Conservation (phyloP, 2,113 vertebrate genomes). For the Gnathonemus echidnorhynchus region DNA sequence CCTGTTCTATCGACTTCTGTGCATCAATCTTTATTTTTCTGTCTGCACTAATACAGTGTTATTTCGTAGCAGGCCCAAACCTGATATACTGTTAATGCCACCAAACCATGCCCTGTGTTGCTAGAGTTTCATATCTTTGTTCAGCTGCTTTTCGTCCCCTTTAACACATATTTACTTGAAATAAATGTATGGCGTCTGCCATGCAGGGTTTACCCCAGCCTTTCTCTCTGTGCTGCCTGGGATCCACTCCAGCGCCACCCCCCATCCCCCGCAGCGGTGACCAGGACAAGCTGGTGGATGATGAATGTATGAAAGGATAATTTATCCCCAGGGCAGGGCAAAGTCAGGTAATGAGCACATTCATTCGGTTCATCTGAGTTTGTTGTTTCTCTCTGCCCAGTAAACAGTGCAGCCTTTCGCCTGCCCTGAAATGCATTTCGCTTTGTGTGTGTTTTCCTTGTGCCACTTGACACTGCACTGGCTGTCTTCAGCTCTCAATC, state of each 20-base stretch:
- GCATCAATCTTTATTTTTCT: not conserved
- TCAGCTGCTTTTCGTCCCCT: not conserved
- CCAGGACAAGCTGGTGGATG: not conserved
- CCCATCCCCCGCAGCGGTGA: not conserved
- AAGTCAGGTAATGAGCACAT: not conserved
- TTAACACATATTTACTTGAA: not conserved
- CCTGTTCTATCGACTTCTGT: not conserved
- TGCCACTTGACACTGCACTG: not conserved
- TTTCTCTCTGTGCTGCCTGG: not conserved
- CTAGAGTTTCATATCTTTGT: not conserved
- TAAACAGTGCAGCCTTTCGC: not conserved
- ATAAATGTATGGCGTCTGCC: not conserved
- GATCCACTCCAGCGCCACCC: not conserved
- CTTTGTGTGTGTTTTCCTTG: not conserved
- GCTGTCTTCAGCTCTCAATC: not conserved
- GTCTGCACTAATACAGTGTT: not conserved
- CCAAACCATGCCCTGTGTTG: not conserved
- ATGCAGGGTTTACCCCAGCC: not conserved
- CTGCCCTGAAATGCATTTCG: not conserved
- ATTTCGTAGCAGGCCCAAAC: not conserved
- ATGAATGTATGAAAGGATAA: slow-evolving; percentile 3
- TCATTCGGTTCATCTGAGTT: not conserved
- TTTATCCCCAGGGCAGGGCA: not conserved
- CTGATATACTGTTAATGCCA: not conserved
- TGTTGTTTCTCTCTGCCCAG: not conserved